Evolutionary conservation across 2,888 invertebrate species (phyloP).

Genomic region (Polietes domitor): DNA sequence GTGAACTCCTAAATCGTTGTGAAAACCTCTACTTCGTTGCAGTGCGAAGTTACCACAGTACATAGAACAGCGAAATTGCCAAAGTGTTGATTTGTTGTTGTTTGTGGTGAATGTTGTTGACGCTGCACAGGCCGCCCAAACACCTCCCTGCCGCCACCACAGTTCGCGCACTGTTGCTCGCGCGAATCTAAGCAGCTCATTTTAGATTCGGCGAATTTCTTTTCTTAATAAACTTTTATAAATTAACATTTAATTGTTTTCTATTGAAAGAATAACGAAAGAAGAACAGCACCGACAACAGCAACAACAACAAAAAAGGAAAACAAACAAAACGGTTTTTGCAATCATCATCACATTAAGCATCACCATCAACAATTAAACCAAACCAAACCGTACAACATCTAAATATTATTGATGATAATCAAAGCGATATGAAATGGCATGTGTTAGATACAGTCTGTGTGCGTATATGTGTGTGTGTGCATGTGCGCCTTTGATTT

Average conservation of each 20-base stretch:
- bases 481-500: conserved; percentile 26
- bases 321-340: conserved; percentile 22
- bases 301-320: conserved; percentile 24
- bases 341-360: conserved; percentile 30
- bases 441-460: not conserved
- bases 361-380: not conserved
- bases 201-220: not conserved
- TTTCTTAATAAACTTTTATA: conserved; percentile 34
- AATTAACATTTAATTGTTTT: conserved; percentile 60
- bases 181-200: not conserved
- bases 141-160: not conserved
- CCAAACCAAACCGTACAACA: not conserved
- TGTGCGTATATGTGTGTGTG: not conserved
- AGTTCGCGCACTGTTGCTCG: not conserved
- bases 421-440: conserved; percentile 24
- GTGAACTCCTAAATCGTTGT: not conserved
- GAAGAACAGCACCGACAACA: conserved; percentile 18
- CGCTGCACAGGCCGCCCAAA: not conserved
- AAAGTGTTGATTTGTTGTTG: conserved; percentile 1
- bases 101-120: conserved; percentile 1
- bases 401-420: conserved; percentile 34
- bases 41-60: not conserved
- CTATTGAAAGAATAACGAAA: conserved; percentile 45
- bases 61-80: not conserved
- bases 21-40: not conserved